These are phyloP conservation scores for Magallana ariakensis DNA, from an alignment of 1,140 invertebrate genomes.

Conservation along the genomic window DNA sequence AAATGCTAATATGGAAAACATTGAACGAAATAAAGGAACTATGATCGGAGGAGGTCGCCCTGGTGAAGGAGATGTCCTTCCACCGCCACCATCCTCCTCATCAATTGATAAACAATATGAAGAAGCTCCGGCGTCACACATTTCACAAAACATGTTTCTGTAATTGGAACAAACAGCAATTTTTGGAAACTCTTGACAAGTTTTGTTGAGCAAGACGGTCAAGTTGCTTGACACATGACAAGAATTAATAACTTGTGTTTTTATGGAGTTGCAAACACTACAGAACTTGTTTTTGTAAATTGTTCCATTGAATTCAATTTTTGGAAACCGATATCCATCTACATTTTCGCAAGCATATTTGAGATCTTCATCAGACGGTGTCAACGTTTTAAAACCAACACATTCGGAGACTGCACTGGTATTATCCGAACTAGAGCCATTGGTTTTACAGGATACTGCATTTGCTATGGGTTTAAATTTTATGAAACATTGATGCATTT, in stretches of 20 bases:
- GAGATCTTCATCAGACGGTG: not conserved
- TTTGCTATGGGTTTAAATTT: not conserved
- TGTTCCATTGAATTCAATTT: not conserved
- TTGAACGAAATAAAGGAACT: not conserved
- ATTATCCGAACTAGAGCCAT: not conserved
- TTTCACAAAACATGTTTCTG: not conserved
- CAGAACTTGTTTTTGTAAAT: constrained; percentile 25
- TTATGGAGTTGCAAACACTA: not conserved
- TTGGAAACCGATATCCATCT: constrained; percentile 26
- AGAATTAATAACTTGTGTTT: not conserved
- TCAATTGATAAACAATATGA: not conserved
- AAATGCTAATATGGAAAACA: not conserved
- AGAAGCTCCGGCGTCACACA: not conserved
- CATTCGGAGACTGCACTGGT: not conserved
- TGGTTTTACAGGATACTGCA: not conserved
- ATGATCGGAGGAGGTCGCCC: not conserved
- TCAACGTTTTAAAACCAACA: not conserved
- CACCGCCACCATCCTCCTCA: too few relatives aligned
- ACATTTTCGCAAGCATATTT: not conserved
- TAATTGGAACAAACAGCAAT: not conserved
- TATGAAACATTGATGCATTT: not conserved
- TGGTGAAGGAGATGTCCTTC: too few relatives aligned
- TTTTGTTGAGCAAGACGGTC: not conserved
- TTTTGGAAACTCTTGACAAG: not conserved
- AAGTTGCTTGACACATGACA: not conserved